Conservation (phyloP, 2,888 invertebrate species). For the Ochropleura plecta region DNA sequence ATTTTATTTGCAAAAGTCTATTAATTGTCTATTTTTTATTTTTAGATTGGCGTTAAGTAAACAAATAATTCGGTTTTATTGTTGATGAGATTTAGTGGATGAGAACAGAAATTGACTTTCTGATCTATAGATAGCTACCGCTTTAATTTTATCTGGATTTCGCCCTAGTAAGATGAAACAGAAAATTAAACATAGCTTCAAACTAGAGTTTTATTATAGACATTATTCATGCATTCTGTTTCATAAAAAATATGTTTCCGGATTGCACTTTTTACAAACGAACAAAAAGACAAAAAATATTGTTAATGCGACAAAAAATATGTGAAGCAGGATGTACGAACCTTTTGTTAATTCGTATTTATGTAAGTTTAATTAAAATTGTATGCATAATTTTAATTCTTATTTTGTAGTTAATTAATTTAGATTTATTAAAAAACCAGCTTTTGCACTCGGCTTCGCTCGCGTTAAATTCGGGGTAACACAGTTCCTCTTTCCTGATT, state of each 20-base stretch:
- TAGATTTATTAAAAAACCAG: neutral
- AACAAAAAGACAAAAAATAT: conserved; percentile 16
- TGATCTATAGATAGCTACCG: neutral
- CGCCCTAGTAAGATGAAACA: neutral
- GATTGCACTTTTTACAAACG: conserved; percentile 23
- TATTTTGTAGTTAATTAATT: conserved; percentile 4
- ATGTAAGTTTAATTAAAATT: conserved; percentile 18
- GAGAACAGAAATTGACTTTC: neutral
- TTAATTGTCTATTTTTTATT: no score
- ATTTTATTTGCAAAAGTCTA: neutral
- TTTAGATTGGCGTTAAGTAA: no score
- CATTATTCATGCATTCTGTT: conserved; percentile 31
- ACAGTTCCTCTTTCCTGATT: no score
- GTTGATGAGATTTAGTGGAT: no score
- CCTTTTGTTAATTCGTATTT: conserved; percentile 29
- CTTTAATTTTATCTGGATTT: neutral
- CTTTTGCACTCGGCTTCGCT: no score
- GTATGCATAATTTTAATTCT: neutral
- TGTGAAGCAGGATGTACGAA: conserved; percentile 11
- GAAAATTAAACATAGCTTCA: neutral
- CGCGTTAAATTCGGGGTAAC: no score
- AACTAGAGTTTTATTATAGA: conserved; percentile 8
- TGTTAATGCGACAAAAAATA: conserved; percentile 26
- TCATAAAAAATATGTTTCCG: conserved; percentile 14
- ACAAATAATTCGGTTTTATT: neutral